Percentiles rank a stretch among this genome's conserved stretches.
Evolutionary conservation across 37 sponge, comb jelly and placozoan species (phyloP).

Genomic region (Cliona cf. orientalis): DNA sequence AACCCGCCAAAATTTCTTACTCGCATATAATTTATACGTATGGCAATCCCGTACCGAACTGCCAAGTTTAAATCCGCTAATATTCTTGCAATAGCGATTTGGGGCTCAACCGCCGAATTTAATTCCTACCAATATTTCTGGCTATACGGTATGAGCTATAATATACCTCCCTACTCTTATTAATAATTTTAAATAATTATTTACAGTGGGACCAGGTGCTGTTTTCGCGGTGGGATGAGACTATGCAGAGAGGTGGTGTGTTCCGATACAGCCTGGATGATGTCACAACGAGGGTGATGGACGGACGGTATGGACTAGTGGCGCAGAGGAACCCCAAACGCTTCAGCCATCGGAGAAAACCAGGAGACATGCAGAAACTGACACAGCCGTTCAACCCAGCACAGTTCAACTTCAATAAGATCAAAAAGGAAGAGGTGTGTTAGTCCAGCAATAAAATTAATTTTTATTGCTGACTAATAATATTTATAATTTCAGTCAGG

Average conservation of each 20-base stretch:
- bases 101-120: too few relatives aligned
- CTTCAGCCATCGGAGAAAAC: constrained; percentile 67
- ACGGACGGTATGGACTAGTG: constrained; percentile 65
- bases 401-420: constrained; percentile 79
- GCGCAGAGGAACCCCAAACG: constrained; percentile 81
- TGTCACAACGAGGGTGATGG: constrained; percentile 29
- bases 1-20: too few relatives aligned
- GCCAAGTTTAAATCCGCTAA: too few relatives aligned
- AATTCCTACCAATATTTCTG: too few relatives aligned
- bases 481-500: background rate
- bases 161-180: too few relatives aligned
- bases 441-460: too few relatives aligned
- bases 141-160: too few relatives aligned
- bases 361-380: constrained; percentile 51
- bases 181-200: too few relatives aligned
- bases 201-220: constrained; percentile 68
- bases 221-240: constrained; percentile 52
- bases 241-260: constrained; percentile 62
- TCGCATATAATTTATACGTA: too few relatives aligned
- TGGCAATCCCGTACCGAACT: too few relatives aligned
- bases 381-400: constrained; percentile 67
- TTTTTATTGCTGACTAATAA: too few relatives aligned
- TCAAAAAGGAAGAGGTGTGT: constrained; percentile 53
- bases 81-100: too few relatives aligned
- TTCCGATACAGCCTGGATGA: constrained; percentile 67